A percentile compares a stretch with the other conserved stretches of the same genome.
These are phyloP conservation scores for Amblyornis subalaris DNA, from an alignment of 2,113 vertebrate species.

Conservation along the genomic window DNA sequence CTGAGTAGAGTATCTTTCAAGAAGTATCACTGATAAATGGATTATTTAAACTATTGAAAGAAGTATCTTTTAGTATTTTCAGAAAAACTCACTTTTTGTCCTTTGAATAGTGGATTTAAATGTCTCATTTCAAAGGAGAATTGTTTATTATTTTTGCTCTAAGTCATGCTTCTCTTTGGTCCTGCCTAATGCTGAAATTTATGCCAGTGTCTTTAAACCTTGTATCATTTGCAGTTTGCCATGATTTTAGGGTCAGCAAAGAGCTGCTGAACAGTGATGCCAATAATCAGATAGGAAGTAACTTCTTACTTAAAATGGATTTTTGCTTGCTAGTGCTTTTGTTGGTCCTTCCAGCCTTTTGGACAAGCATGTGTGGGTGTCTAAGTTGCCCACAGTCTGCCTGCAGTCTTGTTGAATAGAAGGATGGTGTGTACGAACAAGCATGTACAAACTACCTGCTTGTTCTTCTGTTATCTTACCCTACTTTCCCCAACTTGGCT, in stretches of 20 bases:
- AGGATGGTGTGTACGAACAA: neutral
- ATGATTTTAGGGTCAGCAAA: neutral
- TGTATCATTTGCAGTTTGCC: neutral
- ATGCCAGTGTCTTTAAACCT: neutral
- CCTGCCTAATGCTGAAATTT: neutral
- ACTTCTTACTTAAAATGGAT: neutral
- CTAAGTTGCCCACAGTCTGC: neutral
- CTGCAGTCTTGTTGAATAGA: neutral
- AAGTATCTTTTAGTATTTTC: neutral
- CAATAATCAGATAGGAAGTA: neutral
- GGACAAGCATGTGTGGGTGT: neutral
- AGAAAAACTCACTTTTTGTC: neutral
- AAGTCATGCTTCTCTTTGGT: neutral
- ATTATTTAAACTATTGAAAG: neutral
- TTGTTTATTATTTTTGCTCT: neutral
- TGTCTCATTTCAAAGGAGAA: neutral
- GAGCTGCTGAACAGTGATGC: neutral
- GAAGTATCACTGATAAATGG: neutral
- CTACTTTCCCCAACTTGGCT: neutral
- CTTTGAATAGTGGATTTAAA: neutral
- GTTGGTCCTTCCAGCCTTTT: neutral
- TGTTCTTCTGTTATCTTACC: neutral
- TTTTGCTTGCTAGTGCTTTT: neutral
- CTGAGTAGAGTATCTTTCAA: neutral
- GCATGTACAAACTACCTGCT: neutral